Conservation (phyloP, 1,140 invertebrate species). For the Frieseomelitta varia region DNA sequence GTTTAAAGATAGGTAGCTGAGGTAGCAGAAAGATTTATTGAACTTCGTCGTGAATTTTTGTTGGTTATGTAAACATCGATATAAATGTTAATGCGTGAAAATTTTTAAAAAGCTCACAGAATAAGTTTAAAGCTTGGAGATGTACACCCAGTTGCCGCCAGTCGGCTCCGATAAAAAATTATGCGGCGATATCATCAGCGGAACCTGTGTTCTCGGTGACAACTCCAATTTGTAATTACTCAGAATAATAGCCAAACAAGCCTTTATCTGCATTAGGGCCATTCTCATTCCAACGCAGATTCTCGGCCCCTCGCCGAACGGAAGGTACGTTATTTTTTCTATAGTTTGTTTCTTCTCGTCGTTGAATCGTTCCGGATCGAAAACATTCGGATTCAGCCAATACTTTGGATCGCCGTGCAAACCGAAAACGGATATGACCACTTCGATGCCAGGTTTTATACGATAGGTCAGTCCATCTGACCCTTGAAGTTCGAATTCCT, state of each 20-base stretch:
- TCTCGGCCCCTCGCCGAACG: constrained; percentile 84
- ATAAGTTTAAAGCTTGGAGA: constrained; percentile 17
- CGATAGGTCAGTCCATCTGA: constrained; percentile 60
- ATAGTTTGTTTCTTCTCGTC: constrained; percentile 69
- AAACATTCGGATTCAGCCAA: constrained; percentile 83
- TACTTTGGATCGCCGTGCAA: constrained; percentile 76
- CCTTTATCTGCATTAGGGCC: constrained; percentile 59
- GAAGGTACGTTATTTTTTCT: constrained; percentile 79
- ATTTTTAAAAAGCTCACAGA: no score
- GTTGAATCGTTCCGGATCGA: constrained; percentile 86
- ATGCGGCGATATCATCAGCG: constrained; percentile 34
- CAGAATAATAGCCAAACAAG: constrained; percentile 46
- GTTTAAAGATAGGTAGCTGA: neutral
- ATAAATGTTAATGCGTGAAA: neutral
- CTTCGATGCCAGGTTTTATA: constrained; percentile 53
- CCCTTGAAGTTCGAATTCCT: constrained; percentile 51
- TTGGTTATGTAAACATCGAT: neutral
- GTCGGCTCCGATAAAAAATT: constrained; percentile 16
- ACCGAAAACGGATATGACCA: constrained; percentile 76
- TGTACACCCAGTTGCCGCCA: constrained; percentile 57
- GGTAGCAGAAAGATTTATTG: neutral
- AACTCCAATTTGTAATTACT: constrained; percentile 57
- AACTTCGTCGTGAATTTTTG: neutral
- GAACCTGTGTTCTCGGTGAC: constrained; percentile 53
- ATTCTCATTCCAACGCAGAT: constrained; percentile 82